These are phyloP conservation scores for Neodiprion virginianus DNA, from an alignment of 1,140 invertebrate species.

Conservation along the genomic window DNA sequence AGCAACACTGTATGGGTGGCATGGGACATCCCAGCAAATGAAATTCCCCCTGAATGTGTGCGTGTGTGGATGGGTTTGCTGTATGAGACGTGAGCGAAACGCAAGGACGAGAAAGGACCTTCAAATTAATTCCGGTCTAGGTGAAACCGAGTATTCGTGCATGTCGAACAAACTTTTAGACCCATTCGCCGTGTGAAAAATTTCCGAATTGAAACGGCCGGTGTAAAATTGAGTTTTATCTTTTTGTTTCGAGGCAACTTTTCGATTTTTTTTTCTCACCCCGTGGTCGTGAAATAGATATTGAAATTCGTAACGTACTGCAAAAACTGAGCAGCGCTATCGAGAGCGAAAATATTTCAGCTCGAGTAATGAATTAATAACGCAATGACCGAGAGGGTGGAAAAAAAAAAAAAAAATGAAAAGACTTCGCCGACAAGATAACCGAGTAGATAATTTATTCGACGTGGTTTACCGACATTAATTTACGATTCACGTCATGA, in stretches of 20 bases:
- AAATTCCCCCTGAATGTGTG: neutral
- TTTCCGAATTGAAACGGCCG: too few relatives aligned
- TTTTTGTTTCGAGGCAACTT: too few relatives aligned
- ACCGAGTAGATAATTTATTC: neutral
- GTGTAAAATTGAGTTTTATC: too few relatives aligned
- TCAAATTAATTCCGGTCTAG: neutral
- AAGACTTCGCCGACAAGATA: neutral
- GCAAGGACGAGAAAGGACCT: neutral
- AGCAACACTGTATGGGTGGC: neutral
- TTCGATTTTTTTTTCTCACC: too few relatives aligned
- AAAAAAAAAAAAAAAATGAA: neutral
- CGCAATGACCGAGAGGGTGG: neutral
- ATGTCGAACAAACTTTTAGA: too few relatives aligned
- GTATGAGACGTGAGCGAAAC: neutral
- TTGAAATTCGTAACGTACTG: too few relatives aligned
- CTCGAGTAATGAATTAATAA: too few relatives aligned
- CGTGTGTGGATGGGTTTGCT: neutral
- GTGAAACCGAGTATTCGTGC: too few relatives aligned
- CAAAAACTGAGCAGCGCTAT: too few relatives aligned
- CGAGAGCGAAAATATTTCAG: too few relatives aligned
- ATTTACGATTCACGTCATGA: neutral
- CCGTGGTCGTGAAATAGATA: too few relatives aligned
- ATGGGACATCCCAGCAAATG: neutral
- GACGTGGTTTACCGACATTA: neutral
- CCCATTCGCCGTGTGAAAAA: too few relatives aligned